phyloP scores from a whole-genome alignment of 92 coral and sea anemone species.

The Palythoa grandis region DNA sequence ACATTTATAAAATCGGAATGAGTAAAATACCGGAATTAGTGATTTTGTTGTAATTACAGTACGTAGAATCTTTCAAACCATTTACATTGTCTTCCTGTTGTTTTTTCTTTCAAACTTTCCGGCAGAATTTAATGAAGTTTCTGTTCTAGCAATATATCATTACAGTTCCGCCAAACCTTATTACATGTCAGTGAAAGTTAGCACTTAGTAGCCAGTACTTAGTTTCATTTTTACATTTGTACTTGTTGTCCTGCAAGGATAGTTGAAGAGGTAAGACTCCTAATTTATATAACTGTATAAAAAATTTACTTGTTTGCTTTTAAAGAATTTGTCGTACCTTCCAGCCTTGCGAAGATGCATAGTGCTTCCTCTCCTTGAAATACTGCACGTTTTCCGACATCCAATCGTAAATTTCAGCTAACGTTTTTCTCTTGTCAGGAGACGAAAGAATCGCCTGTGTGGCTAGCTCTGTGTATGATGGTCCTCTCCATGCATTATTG shows the following conservation, averaged over 20 bases:
- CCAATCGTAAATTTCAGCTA: slow-evolving; percentile 37
- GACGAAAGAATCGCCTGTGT: slow-evolving; percentile 27
- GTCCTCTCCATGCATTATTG: slow-evolving; percentile 25
- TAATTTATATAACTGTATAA: background rate
- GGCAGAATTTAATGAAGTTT: background rate
- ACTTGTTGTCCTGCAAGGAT: background rate
- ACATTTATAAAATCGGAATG: background rate
- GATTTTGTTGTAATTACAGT: background rate
- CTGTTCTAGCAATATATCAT: background rate
- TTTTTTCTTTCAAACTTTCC: background rate
- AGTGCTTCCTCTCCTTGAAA: slow-evolving; percentile 24
- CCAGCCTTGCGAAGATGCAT: slow-evolving; percentile 41
- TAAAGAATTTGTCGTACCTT: slow-evolving; percentile 6
- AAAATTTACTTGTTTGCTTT: background rate
- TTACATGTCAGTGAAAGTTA: background rate
- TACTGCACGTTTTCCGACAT: slow-evolving; percentile 44
- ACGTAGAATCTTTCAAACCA: background rate
- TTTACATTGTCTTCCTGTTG: background rate
- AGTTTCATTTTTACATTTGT: background rate
- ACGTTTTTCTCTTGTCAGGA: slow-evolving; percentile 15
- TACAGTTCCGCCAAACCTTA: background rate
- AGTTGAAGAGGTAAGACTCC: background rate
- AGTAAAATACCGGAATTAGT: background rate
- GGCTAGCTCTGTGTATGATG: slow-evolving; percentile 36
- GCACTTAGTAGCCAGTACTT: background rate